Conservation (phyloP, 2,113 vertebrate species). For the Cottus gobio region DNA sequence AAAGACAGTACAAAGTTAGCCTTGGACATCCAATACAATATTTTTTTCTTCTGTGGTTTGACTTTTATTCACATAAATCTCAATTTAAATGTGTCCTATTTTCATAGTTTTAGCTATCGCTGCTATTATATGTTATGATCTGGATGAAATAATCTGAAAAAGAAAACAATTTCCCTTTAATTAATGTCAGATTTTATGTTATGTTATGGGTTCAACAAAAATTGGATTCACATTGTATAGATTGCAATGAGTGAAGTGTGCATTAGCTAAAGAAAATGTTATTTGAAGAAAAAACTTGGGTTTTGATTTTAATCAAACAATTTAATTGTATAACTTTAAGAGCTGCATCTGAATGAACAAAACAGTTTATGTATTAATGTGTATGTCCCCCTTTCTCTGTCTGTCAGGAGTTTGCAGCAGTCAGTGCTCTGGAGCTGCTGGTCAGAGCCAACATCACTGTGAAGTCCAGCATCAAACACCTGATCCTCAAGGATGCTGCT, state of each 20-base stretch:
- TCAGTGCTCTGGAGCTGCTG: conserved; percentile 89
- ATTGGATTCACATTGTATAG: neutral
- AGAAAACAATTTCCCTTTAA: neutral
- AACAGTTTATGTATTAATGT: neutral
- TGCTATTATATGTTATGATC: neutral
- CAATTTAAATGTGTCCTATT: neutral
- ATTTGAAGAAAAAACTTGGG: neutral
- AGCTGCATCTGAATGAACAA: neutral
- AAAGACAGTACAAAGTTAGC: neutral
- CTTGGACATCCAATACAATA: neutral
- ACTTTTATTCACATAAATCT: neutral
- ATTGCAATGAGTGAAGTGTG: neutral
- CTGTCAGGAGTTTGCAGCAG: conserved; percentile 87
- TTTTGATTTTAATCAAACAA: neutral
- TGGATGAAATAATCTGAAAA: neutral
- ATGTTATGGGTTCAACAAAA: neutral
- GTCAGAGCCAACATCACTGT: conserved; percentile 91
- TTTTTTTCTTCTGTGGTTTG: neutral
- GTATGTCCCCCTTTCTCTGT: neutral
- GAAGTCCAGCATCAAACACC: conserved; percentile 89
- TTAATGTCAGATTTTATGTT: no score
- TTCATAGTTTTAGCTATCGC: neutral
- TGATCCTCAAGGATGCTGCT: conserved; percentile 86
- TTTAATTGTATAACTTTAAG: neutral
- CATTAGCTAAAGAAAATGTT: neutral